These are phyloP conservation scores for Acridotheres tristis DNA, from an alignment of 2,797 vertebrate species.

Conservation along the genomic window DNA sequence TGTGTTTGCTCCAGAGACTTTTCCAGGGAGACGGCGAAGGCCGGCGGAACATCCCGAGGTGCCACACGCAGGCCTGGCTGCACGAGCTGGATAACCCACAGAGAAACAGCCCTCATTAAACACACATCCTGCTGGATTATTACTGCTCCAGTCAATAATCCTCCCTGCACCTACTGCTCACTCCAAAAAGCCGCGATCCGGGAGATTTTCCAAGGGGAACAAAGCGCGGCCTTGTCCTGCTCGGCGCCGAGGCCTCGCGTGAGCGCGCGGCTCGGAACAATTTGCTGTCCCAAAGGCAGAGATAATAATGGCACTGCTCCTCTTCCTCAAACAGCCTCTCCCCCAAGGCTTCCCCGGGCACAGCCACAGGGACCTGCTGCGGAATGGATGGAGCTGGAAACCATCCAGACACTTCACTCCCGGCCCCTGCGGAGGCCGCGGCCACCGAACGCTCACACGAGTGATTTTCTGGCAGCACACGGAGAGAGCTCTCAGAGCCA, in stretches of 20 bases:
- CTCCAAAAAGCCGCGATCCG: not conserved
- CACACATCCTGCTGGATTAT: not conserved
- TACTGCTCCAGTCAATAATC: not conserved
- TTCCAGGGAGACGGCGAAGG: not conserved
- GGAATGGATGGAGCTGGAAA: not conserved
- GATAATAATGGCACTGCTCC: not conserved
- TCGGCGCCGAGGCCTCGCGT: not conserved
- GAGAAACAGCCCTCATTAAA: not conserved
- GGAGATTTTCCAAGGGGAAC: not conserved
- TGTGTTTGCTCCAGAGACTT: not conserved
- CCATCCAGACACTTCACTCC: not conserved
- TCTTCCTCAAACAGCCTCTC: not conserved
- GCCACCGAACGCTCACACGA: not conserved
- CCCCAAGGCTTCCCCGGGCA: not conserved
- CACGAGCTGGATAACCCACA: fast-evolving
- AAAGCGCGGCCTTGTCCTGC: not conserved
- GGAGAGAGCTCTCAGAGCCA: not conserved
- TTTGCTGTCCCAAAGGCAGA: not conserved
- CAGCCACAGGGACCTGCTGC: not conserved
- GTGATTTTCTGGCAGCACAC: not conserved
- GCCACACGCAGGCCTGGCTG: not conserved
- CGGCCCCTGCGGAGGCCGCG: not conserved
- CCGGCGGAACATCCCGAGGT: not conserved
- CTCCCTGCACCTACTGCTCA: not conserved
- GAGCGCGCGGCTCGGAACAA: not conserved